These are phyloP conservation scores for Drosophila equinoxialis DNA, from an alignment of 1,140 invertebrate species.

Conservation along the genomic window DNA sequence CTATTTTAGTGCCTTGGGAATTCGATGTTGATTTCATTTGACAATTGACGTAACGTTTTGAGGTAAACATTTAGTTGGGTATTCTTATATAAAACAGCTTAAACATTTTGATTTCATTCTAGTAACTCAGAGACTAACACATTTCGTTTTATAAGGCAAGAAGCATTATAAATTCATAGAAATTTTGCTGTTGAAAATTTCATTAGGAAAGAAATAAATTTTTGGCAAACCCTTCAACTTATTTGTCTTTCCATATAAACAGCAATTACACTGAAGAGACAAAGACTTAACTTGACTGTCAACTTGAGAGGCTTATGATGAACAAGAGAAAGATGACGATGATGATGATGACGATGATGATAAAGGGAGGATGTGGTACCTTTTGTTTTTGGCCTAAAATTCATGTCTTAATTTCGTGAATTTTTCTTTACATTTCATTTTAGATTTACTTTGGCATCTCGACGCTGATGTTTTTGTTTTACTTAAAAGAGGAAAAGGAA, in stretches of 20 bases:
- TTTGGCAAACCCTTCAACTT: not conserved
- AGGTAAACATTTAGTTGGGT: too few species aligned
- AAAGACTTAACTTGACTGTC: not conserved
- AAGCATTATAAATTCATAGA: not conserved
- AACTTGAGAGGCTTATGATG: slow-evolving; percentile 8
- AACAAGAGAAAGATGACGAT: too few species aligned
- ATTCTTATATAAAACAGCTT: too few species aligned
- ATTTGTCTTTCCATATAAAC: not conserved
- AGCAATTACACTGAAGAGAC: not conserved
- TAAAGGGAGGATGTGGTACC: not conserved
- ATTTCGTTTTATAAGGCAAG: not conserved
- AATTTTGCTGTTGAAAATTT: not conserved
- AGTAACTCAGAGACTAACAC: not conserved
- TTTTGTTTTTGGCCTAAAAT: slow-evolving; percentile 3
- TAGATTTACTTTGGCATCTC: slow-evolving; percentile 76
- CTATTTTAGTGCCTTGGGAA: not conserved
- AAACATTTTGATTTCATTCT: not conserved
- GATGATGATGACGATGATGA: not conserved
- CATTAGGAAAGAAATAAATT: not conserved
- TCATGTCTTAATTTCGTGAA: slow-evolving; percentile 13
- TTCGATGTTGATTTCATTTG: too few species aligned
- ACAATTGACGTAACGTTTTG: too few species aligned
- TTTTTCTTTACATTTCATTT: slow-evolving; percentile 6
- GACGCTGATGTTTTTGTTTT: slow-evolving; percentile 68
- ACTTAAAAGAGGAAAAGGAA: slow-evolving; percentile 68